Evolutionary conservation across 2,888 invertebrate genomes (phyloP), one percentile per base, ranked within the genome.

Genomic region (Gibbula magus): DNA sequence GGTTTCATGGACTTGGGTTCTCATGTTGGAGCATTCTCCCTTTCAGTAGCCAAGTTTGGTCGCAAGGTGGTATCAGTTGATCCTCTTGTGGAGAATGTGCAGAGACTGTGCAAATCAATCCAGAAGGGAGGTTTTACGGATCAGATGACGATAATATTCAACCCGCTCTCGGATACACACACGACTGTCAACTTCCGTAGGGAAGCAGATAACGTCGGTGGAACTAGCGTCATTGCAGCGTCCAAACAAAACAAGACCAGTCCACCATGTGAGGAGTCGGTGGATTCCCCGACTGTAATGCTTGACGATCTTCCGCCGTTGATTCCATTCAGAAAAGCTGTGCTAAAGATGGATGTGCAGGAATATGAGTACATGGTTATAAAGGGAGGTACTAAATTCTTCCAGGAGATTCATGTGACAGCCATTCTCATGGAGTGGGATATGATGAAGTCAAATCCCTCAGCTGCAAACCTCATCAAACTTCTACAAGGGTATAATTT

Each of bases 1-100:
- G 75, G 75, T 20, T 75, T 75, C 35, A 52, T 75, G 32, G 75
- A 75, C 25, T 13, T 75, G n/a, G 75, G 75, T 2, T 75, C 75
- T 22, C 75, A 75, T n/a, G 35, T 75, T 18, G 80, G 80, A 32
- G 77, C 75, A 16, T 81, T 76, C 67, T 52, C 80, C 7, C 66
- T 81, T 22, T 61, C 54, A 35, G 67, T 75, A n/a, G 80, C 80
- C 22, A 81, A 81, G 74, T 39, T 74, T 22, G 80, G 80, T 7
- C 74, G 80, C 22, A 73, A 78, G 54, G 80, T 81, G 16, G 35
- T 81, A 22, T 77, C 80, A 5, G 75, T 81, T 16, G 80, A 81
- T 20, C 78, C 77, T 20, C 56, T 81, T n/a, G 45, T 61, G 35
- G 45, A 52, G 18, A 81, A 81, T 22, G n/a, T 81, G 3, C 75